A percentile compares a stretch with the other conserved stretches of the same genome.
Evolutionary conservation across 23 tunicate genomes (phyloP).

Genomic region (Clavelina lepadiformis): DNA sequence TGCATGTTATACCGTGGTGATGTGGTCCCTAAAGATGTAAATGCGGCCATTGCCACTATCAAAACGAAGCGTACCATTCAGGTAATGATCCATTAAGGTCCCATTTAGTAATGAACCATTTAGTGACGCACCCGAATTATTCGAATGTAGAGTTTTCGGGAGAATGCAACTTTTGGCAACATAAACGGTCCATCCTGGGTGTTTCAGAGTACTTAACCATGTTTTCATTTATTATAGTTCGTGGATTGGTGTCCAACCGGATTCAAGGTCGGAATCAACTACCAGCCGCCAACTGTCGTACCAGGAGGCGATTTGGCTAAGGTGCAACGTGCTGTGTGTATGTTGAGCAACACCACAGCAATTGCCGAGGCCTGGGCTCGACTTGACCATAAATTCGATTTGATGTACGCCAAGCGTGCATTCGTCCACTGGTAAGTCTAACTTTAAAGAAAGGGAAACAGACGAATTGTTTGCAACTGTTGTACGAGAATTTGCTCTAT

Average conservation of each 20-base stretch:
- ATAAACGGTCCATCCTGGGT: too few species aligned
- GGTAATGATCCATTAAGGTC: conserved; percentile 17
- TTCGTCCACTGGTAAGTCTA: conserved; percentile 53
- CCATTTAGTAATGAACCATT: too few species aligned
- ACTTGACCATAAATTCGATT: conserved; percentile 44
- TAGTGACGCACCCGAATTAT: too few species aligned
- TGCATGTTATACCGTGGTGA: conserved; percentile 59
- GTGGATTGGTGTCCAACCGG: conserved; percentile 60
- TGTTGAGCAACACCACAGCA: conserved; percentile 59
- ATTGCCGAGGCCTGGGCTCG: conserved; percentile 53
- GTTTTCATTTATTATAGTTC: too few species aligned
- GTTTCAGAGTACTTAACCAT: too few species aligned
- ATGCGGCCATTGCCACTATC: conserved; percentile 43
- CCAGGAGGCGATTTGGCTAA: conserved; percentile 52
- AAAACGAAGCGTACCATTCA: conserved; percentile 46
- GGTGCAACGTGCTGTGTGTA: conserved; percentile 41
- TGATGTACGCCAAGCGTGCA: conserved; percentile 60
- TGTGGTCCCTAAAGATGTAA: conserved; percentile 65
- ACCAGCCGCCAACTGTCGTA: conserved; percentile 40
- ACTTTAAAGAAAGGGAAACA: too few species aligned
- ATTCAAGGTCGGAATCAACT: conserved; percentile 43
- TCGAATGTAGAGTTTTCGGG: too few species aligned
- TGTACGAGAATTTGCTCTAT: too few species aligned
- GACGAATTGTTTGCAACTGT: too few species aligned
- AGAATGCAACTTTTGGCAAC: too few species aligned